phyloP scores from a whole-genome alignment of 2,888 invertebrate genomes.

The Dioctria rufipes region DNA sequence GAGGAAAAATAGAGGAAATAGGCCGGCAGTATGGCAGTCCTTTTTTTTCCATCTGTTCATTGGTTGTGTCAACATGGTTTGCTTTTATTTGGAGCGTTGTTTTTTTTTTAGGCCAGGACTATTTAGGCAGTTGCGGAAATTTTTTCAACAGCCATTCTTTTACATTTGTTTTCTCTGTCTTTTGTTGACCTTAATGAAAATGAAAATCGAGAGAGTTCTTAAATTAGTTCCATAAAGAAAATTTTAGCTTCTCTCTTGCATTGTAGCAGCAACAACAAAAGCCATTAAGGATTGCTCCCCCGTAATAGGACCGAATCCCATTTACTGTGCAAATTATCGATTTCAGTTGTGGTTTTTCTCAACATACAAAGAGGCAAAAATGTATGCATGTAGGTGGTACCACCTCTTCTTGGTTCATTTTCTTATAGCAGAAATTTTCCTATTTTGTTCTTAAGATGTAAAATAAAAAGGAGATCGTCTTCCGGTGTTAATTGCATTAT shows the following conservation, averaged over 20 bases:
- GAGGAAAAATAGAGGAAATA: background rate
- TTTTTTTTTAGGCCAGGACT: slow-evolving; percentile 14
- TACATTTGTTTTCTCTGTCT: too few relatives aligned
- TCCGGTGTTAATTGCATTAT: slow-evolving; percentile 55
- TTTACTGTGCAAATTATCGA: background rate
- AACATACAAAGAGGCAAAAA: slow-evolving; percentile 11
- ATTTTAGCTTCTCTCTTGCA: background rate
- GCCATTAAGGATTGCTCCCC: too few relatives aligned
- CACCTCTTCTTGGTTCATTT: too few relatives aligned
- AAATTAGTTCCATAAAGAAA: background rate
- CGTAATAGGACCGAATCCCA: background rate
- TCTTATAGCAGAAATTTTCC: too few relatives aligned
- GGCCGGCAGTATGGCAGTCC: background rate
- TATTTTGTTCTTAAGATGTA: too few relatives aligned
- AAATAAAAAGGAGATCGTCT: slow-evolving; percentile 23
- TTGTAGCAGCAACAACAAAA: too few relatives aligned
- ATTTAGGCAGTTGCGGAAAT: slow-evolving; percentile 7
- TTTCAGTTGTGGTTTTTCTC: slow-evolving; percentile 10
- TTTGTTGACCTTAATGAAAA: background rate
- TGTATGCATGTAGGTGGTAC: background rate
- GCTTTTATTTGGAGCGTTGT: slow-evolving; percentile 2
- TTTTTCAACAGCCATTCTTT: too few relatives aligned
- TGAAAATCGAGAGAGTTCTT: background rate
- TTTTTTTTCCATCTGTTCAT: background rate
- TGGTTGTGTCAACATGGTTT: slow-evolving; percentile 34